These are phyloP conservation scores for Paraplagusia blochii DNA, from an alignment of 2,113 vertebrate genomes.

Conservation along the genomic window DNA sequence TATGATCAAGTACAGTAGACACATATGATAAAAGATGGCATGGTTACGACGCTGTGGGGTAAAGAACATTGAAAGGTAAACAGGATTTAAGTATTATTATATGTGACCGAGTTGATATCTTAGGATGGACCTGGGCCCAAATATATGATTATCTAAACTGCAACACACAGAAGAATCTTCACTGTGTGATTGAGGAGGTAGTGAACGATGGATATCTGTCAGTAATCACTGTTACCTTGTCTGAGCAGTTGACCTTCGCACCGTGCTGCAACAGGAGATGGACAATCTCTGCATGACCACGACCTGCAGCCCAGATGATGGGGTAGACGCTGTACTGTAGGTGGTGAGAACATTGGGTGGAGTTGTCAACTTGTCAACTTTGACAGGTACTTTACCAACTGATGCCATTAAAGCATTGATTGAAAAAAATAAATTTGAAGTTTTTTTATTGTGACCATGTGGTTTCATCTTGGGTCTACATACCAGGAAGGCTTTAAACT, in stretches of 20 bases:
- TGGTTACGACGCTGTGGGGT: background rate
- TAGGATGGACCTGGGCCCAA: no score
- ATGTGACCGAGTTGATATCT: no score
- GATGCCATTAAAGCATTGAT: background rate
- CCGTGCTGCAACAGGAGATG: conserved; percentile 86
- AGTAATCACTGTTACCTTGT: conserved; percentile 81
- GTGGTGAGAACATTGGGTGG: conserved; percentile 40
- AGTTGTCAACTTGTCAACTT: conserved; percentile 39
- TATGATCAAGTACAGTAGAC: background rate
- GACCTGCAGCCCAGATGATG: conserved; percentile 96
- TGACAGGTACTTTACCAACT: background rate
- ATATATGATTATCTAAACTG: no score
- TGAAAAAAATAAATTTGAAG: no score
- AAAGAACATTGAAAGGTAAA: no score
- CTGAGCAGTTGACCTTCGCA: conserved; percentile 98
- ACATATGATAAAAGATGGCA: background rate
- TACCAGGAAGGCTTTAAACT: no score
- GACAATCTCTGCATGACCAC: conserved; percentile 91
- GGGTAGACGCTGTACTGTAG: conserved; percentile 97
- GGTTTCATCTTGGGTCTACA: no score
- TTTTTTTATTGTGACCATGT: no score
- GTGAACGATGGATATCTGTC: conserved; percentile 32
- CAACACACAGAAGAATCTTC: background rate
- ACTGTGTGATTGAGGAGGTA: conserved; percentile 28
- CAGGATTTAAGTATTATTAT: no score